phyloP scores from a whole-genome alignment of 2,888 invertebrate genomes.

The Dioctria rufipes region DNA sequence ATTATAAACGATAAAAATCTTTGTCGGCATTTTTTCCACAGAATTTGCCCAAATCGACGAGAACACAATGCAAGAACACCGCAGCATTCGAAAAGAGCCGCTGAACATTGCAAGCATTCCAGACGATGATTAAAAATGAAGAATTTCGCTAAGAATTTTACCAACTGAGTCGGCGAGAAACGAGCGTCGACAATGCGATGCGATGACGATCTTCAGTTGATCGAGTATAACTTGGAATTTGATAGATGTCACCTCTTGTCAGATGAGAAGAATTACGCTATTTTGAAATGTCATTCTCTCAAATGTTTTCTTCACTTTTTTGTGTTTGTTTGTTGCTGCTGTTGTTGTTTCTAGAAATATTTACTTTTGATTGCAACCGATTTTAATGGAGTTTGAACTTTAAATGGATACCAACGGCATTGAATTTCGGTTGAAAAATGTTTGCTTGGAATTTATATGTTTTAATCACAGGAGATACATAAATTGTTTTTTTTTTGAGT shows the following conservation, averaged over 20 bases:
- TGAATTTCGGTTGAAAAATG: background rate
- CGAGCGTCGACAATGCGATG: background rate
- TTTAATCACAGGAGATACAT: too few species aligned
- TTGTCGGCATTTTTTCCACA: slow-evolving; percentile 45
- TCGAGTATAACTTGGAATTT: slow-evolving; percentile 25
- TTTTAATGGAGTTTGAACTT: slow-evolving; percentile 17
- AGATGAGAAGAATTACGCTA: slow-evolving; percentile 20
- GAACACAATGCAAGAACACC: slow-evolving; percentile 46
- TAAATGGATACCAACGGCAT: background rate
- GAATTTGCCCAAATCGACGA: slow-evolving; percentile 37
- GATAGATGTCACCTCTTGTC: slow-evolving; percentile 46
- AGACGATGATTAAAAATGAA: slow-evolving; percentile 39
- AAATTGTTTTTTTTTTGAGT: too few species aligned
- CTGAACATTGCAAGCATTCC: slow-evolving; percentile 37
- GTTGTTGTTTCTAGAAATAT: background rate
- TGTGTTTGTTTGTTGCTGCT: background rate
- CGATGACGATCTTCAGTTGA: background rate
- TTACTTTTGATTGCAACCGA: slow-evolving; percentile 26
- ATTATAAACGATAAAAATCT: slow-evolving; percentile 51
- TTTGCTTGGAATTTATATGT: too few species aligned
- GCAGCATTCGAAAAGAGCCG: slow-evolving; percentile 30
- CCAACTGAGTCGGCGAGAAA: background rate
- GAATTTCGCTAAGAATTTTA: slow-evolving; percentile 18
- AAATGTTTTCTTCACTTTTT: background rate
- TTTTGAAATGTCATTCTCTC: slow-evolving; percentile 34